A percentile compares a stretch with the other conserved stretches of the same genome.
Conservation (phyloP, 2,113 vertebrate genomes). For the Phyllostomus discolor region DNA sequence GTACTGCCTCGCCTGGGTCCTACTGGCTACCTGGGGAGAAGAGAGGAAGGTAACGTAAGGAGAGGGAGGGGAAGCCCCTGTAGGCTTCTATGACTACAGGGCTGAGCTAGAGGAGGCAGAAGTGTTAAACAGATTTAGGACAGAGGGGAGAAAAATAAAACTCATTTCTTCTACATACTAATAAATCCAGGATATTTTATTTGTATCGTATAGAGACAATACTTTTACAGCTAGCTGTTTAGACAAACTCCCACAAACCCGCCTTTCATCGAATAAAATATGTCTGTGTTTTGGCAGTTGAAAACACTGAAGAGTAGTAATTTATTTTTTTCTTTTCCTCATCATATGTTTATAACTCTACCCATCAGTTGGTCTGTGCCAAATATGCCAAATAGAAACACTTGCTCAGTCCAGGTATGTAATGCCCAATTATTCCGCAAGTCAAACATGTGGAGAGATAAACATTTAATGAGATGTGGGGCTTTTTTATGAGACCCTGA, state of each 20-base stretch:
- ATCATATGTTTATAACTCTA: background rate
- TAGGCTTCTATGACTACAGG: accelerated
- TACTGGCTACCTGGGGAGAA: background rate
- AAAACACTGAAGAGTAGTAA: background rate
- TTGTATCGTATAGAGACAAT: background rate
- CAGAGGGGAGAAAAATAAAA: background rate
- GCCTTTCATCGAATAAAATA: background rate
- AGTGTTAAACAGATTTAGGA: background rate
- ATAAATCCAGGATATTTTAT: background rate
- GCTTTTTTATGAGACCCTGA: background rate
- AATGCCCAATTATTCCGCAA: background rate
- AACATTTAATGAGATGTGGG: background rate
- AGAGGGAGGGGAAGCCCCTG: background rate
- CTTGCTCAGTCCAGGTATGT: background rate
- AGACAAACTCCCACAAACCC: background rate
- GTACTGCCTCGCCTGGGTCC: background rate
- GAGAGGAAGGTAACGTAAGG: background rate
- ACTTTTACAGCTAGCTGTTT: background rate
- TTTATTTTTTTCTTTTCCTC: background rate
- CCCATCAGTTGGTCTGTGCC: background rate
- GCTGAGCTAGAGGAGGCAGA: background rate
- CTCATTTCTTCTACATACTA: background rate
- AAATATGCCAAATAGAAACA: background rate
- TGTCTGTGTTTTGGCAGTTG: background rate
- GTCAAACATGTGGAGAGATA: background rate